These are phyloP conservation scores for Volucella inanis DNA, from an alignment of 2,888 invertebrate genomes.

Conservation along the genomic window DNA sequence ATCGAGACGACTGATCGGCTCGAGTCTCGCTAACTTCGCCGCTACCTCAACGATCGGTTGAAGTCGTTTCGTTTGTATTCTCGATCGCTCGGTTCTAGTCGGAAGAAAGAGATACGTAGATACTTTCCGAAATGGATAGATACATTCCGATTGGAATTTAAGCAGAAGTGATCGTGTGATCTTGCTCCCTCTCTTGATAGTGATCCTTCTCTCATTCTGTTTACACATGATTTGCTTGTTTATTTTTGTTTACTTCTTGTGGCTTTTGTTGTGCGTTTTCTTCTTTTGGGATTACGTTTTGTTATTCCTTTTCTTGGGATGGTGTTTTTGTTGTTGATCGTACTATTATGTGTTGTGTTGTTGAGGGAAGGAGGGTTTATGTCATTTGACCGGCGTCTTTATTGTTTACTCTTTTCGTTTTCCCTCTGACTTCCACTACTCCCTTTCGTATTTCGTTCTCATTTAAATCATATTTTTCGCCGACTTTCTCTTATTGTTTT, in stretches of 20 bases:
- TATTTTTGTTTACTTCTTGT: slow-evolving; percentile 57
- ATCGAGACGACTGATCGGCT: slow-evolving; percentile 72
- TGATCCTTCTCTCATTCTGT: slow-evolving; percentile 41
- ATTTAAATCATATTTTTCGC: slow-evolving; percentile 65
- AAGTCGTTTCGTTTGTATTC: not conserved
- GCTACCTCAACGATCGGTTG: slow-evolving; percentile 37
- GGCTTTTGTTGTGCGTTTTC: slow-evolving; percentile 62
- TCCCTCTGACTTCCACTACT: slow-evolving; percentile 15
- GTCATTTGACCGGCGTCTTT: slow-evolving; percentile 68
- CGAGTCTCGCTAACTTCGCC: slow-evolving; percentile 66
- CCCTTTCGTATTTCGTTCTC: slow-evolving; percentile 33
- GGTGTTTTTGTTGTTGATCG: not conserved
- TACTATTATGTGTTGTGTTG: not conserved
- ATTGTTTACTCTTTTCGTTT: slow-evolving; percentile 54
- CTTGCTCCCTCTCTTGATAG: not conserved
- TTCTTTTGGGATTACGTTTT: slow-evolving; percentile 57
- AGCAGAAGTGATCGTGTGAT: slow-evolving; percentile 1
- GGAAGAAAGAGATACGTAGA: slow-evolving; percentile 36
- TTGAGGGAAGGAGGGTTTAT: slow-evolving; percentile 45
- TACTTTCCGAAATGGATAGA: slow-evolving; percentile 14
- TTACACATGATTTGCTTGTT: slow-evolving; percentile 61
- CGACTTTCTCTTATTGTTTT: slow-evolving; percentile 53
- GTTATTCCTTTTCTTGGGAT: slow-evolving; percentile 21
- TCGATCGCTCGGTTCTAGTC: slow-evolving; percentile 49
- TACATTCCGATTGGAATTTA: slow-evolving; percentile 35